Conservation (phyloP, 2,888 invertebrate species). For the Drosophila phalerata region DNA sequence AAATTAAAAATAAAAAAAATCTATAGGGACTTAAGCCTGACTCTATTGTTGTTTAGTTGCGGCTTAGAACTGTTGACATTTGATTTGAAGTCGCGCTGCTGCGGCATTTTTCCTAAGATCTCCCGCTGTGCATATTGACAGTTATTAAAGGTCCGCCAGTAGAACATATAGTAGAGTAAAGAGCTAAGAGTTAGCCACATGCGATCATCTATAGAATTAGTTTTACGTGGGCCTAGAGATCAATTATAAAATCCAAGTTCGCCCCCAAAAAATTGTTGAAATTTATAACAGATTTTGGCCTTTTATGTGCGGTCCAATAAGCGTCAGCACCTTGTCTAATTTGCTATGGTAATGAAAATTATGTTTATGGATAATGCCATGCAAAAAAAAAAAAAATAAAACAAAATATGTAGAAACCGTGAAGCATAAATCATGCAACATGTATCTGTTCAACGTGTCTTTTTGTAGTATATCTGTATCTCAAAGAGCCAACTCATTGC, state of each 20-base stretch:
- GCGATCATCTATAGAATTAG: conserved; percentile 39
- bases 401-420: conserved; percentile 28
- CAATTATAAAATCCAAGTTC: conserved; percentile 44
- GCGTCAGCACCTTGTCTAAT: conserved; percentile 83
- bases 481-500: conserved; percentile 68
- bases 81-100: conserved; percentile 58
- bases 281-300: conserved; percentile 60
- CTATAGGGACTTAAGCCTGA: conserved; percentile 40
- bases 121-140: conserved; percentile 68
- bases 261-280: conserved; percentile 28
- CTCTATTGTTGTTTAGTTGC: conserved; percentile 44
- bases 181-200: conserved; percentile 41
- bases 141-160: conserved; percentile 52
- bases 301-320: conserved; percentile 63
- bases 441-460: conserved; percentile 13
- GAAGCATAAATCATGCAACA: conserved; percentile 68
- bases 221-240: conserved; percentile 48
- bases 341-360: conserved; percentile 80
- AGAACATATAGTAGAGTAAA: conserved; percentile 2
- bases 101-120: conserved; percentile 55
- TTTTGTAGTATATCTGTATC: background rate
- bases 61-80: conserved; percentile 72
- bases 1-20: conserved; percentile 1
- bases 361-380: conserved; percentile 63
- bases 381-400: conserved; percentile 52